Conservation (phyloP, 2,113 vertebrate species). For the Thomomys bottae region DNA sequence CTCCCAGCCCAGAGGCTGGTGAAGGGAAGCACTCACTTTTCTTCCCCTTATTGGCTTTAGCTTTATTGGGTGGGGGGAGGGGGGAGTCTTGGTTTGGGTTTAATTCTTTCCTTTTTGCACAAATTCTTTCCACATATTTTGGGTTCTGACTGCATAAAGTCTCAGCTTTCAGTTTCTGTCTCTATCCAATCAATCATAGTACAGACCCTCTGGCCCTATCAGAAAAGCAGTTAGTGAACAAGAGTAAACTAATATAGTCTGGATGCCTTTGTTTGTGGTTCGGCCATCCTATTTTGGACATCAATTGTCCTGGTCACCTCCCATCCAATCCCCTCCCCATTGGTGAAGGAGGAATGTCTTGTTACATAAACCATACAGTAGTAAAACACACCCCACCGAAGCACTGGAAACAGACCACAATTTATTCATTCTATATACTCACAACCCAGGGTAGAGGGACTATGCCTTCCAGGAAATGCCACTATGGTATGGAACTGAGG, state of each 20-base stretch:
- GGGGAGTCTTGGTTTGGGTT: too few species aligned
- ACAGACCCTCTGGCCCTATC: background rate
- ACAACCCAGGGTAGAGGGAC: background rate
- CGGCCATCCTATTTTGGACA: background rate
- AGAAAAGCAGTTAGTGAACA: background rate
- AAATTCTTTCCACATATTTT: background rate
- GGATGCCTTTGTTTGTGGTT: background rate
- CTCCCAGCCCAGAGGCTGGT: background rate
- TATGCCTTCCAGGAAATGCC: background rate
- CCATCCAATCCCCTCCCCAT: background rate
- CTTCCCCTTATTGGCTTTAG: too few species aligned
- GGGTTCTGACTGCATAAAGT: background rate
- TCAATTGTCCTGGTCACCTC: background rate
- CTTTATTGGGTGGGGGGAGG: too few species aligned
- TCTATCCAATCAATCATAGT: slow-evolving; percentile 6
- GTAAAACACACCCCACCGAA: background rate
- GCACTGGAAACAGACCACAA: background rate
- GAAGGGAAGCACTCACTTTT: background rate
- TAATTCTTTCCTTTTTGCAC: background rate
- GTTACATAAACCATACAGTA: background rate
- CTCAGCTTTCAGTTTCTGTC: slow-evolving; percentile 42
- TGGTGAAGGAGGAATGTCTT: background rate
- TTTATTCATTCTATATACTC: background rate
- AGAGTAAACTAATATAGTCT: background rate
- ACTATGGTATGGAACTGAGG: background rate